A percentile compares a stretch with the other conserved stretches of the same genome.
Evolutionary conservation across 2,797 vertebrate species (phyloP).

Genomic region (Neosilurus mollespiculum): DNA sequence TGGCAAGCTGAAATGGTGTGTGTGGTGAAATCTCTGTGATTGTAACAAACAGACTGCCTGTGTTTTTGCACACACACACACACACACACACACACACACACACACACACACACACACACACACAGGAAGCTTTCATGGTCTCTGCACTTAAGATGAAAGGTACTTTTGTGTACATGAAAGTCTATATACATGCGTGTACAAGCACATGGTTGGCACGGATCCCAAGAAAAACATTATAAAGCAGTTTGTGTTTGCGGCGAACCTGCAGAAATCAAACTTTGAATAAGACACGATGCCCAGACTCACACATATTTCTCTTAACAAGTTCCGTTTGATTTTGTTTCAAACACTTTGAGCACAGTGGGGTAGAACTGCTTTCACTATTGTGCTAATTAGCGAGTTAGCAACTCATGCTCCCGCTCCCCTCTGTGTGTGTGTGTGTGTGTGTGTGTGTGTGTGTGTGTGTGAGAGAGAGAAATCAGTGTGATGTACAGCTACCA

Average conservation of each 20-base stretch:
- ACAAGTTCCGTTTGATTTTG: slow-evolving; percentile 12
- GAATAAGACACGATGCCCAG: not conserved
- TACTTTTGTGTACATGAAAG: slow-evolving; percentile 23
- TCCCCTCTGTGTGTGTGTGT: slow-evolving; percentile 17
- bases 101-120: not conserved
- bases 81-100: not conserved
- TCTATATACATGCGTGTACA: not conserved
- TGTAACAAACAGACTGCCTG: not conserved
- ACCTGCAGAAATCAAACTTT: not conserved
- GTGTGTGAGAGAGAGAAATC: slow-evolving; percentile 18
- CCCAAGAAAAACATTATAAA: not conserved
- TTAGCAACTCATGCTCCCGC: slow-evolving; percentile 30
- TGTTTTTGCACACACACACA: too few species aligned
- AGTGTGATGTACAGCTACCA: slow-evolving; percentile 14
- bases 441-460: slow-evolving; percentile 20
- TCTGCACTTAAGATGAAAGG: slow-evolving; percentile 33
- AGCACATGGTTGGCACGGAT: not conserved
- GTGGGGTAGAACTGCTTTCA: slow-evolving; percentile 16
- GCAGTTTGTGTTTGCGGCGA: not conserved
- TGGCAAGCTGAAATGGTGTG: not conserved
- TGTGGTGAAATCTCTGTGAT: not conserved
- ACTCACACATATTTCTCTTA: not conserved
- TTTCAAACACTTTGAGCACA: slow-evolving; percentile 24
- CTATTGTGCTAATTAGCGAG: slow-evolving; percentile 40
- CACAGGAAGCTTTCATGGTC: slow-evolving; percentile 12